Percentiles rank a stretch among this genome's conserved stretches.
Conservation (phyloP, 2,888 invertebrate species). For the Schrankia costaestrigalis region DNA sequence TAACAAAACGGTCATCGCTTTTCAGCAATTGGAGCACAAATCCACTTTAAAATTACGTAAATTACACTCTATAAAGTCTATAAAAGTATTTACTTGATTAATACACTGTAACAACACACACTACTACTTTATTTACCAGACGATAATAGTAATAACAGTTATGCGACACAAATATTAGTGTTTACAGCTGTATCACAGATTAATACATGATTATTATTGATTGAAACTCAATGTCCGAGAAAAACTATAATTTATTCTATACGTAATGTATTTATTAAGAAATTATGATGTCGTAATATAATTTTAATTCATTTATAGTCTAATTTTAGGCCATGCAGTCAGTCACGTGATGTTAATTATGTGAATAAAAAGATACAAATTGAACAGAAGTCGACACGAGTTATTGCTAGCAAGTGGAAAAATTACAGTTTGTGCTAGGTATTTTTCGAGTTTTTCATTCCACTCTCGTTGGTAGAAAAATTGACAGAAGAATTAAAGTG, state of each 20-base stretch:
- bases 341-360: conserved; percentile 52
- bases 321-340: conserved; percentile 37
- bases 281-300: conserved; percentile 10
- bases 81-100: conserved; percentile 3
- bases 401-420: conserved; percentile 28
- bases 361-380: conserved; percentile 39
- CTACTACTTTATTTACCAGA: conserved; percentile 13
- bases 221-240: conserved; percentile 13
- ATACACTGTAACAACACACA: conserved; percentile 16
- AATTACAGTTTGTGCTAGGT: no score
- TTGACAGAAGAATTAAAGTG: conserved; percentile 18
- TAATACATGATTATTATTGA: conserved; percentile 23
- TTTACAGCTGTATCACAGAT: conserved; percentile 14
- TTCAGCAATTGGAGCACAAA: conserved; percentile 10
- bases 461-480: conserved; percentile 30
- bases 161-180: conserved; percentile 19
- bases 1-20: conserved; percentile 23
- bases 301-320: conserved; percentile 20
- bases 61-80: conserved; percentile 37
- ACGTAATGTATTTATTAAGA: conserved; percentile 9
- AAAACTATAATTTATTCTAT: conserved; percentile 3
- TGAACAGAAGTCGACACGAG: conserved; percentile 31
- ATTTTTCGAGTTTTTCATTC: conserved; percentile 21
- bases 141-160: conserved; percentile 23
- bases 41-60: conserved; percentile 6